phyloP scores from a whole-genome alignment of 2,888 invertebrate genomes.

The Ellobium chinense region DNA sequence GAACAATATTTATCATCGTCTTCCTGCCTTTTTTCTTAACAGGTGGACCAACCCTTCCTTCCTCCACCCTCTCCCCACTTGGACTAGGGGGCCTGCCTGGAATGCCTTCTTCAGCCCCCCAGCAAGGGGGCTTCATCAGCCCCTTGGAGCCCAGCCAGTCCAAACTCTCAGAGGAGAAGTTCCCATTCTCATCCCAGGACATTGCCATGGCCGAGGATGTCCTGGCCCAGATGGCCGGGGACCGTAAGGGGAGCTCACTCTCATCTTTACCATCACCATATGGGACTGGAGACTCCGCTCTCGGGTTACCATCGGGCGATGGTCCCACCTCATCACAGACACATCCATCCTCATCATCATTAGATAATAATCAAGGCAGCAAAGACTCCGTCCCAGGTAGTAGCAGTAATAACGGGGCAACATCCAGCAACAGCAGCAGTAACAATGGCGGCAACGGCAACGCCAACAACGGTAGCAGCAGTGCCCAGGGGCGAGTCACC shows the following conservation, averaged over 20 bases:
- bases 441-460: not conserved
- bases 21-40: not conserved
- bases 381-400: conserved; percentile 28
- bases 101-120: conserved; percentile 17
- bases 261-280: conserved; percentile 34
- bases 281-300: not conserved
- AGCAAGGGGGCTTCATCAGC: conserved; percentile 37
- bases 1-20: too few species aligned
- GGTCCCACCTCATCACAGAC: not conserved
- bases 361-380: conserved; percentile 39
- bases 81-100: conserved; percentile 47
- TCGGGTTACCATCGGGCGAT: conserved; percentile 2
- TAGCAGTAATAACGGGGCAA: conserved; percentile 9
- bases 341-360: conserved; percentile 13
- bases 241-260: conserved; percentile 19
- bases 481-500: conserved; percentile 28
- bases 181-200: conserved; percentile 87
- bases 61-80: conserved; percentile 37
- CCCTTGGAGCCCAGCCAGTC: conserved; percentile 54
- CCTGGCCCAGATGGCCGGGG: conserved; percentile 86
- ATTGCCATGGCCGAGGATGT: conserved; percentile 87
- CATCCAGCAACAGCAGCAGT: conserved; percentile 6
- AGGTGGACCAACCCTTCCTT: conserved; percentile 40
- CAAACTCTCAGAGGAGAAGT: conserved; percentile 85
- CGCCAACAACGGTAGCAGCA: conserved; percentile 17